phyloP scores from a whole-genome alignment of 2,888 invertebrate species.

The Chaitophorus viminalis region DNA sequence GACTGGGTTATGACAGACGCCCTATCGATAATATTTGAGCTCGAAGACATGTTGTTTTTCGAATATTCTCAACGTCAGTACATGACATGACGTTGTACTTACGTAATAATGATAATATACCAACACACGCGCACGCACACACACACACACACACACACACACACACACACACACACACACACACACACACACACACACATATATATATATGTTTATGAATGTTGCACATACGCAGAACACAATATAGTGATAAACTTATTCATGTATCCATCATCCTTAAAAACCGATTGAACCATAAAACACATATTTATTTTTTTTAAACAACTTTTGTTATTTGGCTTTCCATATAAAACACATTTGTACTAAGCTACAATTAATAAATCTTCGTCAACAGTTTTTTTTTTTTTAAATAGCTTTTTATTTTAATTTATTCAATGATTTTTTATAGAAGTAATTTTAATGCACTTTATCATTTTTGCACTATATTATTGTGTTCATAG shows the following conservation, averaged over 20 bases:
- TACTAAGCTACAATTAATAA: not conserved
- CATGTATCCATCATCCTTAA: too few species aligned
- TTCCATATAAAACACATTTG: not conserved
- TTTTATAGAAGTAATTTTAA: not conserved
- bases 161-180: too few species aligned
- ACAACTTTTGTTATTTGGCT: not conserved
- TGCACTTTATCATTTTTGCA: not conserved
- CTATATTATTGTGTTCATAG: too few species aligned
- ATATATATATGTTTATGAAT: too few species aligned
- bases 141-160: too few species aligned
- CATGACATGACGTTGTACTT: not conserved
- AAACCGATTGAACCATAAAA: too few species aligned
- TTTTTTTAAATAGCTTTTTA: not conserved
- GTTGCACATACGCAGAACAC: too few species aligned
- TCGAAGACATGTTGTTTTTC: not conserved
- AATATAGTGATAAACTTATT: too few species aligned
- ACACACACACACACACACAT: too few species aligned
- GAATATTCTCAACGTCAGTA: not conserved
- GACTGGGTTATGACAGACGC: not conserved
- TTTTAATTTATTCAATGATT: not conserved
- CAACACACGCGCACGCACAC: too few species aligned
- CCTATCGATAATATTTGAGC: not conserved
- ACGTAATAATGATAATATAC: not conserved
- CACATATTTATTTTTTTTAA: not conserved
- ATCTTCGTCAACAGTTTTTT: not conserved